phyloP scores from a whole-genome alignment of 2,797 vertebrate genomes.

The Apogon hyalosoma region DNA sequence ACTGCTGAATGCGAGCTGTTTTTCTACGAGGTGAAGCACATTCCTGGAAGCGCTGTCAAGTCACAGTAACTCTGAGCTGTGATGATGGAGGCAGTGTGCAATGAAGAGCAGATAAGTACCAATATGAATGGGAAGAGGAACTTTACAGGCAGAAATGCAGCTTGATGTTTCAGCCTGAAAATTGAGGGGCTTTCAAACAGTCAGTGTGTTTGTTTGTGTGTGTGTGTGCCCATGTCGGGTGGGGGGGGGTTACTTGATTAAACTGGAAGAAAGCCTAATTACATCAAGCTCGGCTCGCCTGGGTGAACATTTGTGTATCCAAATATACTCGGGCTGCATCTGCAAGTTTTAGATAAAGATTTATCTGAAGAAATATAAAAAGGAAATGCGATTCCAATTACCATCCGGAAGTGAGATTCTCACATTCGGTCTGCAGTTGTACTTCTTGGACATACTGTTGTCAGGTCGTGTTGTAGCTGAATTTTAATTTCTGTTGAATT shows the following conservation, averaged over 20 bases:
- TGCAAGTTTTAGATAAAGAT: slow-evolving; percentile 72
- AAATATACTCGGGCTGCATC: slow-evolving; percentile 66
- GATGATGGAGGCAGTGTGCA: slow-evolving; percentile 42
- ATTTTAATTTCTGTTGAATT: slow-evolving; percentile 18
- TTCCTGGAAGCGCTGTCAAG: slow-evolving; percentile 38
- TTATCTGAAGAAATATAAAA: slow-evolving; percentile 59
- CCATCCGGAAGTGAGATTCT: slow-evolving; percentile 27
- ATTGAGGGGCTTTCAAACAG: slow-evolving; percentile 48
- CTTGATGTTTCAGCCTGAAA: slow-evolving; percentile 50
- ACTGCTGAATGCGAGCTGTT: slow-evolving; percentile 43
- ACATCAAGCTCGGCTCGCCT: slow-evolving; percentile 58
- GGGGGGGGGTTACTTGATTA: slow-evolving; percentile 66
- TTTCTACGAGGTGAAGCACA: slow-evolving; percentile 41
- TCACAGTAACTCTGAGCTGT: slow-evolving; percentile 33
- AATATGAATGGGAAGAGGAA: slow-evolving; percentile 39
- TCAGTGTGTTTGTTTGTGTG: slow-evolving; percentile 10
- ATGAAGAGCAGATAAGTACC: slow-evolving; percentile 43
- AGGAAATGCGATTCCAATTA: slow-evolving; percentile 52
- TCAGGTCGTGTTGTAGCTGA: slow-evolving; percentile 8
- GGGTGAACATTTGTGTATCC: slow-evolving; percentile 52
- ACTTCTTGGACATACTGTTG: slow-evolving; percentile 22
- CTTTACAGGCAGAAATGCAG: slow-evolving; percentile 28
- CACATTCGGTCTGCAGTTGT: slow-evolving; percentile 14
- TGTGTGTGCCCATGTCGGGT: slow-evolving; percentile 29
- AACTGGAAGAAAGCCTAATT: slow-evolving; percentile 76